Evolutionary conservation across 1,140 invertebrate species (phyloP).

Genomic region (Trichonephila inaurata): DNA sequence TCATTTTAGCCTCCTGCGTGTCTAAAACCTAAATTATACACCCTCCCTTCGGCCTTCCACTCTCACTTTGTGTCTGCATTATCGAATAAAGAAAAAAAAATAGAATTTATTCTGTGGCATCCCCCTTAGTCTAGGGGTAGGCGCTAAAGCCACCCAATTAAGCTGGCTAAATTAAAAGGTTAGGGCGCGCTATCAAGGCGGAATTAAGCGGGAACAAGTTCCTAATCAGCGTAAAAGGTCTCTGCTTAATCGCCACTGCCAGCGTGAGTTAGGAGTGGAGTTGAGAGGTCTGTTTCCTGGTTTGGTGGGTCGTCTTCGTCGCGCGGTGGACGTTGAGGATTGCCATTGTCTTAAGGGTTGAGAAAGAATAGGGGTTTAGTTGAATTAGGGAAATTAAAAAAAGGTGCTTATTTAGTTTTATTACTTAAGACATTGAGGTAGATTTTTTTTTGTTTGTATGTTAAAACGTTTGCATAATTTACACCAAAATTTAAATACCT

Average conservation of each 20-base stretch:
- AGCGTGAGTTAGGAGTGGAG: slow-evolving; percentile 70
- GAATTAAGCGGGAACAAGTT: slow-evolving; percentile 73
- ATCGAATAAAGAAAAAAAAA: slow-evolving; percentile 24
- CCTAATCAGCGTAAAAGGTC: slow-evolving; percentile 76
- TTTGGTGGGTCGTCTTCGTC: slow-evolving; percentile 39
- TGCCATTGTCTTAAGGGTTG: slow-evolving; percentile 9
- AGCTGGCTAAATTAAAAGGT: slow-evolving; percentile 74
- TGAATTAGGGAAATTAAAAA: slow-evolving; percentile 41
- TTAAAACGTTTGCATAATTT: too few species aligned
- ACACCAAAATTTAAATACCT: too few species aligned
- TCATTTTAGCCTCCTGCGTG: slow-evolving; percentile 48
- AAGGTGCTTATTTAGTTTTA: neutral
- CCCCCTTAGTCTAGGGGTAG: neutral
- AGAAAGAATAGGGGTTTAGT: neutral
- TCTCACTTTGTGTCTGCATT: slow-evolving; percentile 42
- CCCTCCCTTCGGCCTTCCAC: neutral
- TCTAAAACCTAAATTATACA: slow-evolving; percentile 69
- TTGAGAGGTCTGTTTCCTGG: slow-evolving; percentile 56
- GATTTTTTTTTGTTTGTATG: neutral
- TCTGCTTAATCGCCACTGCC: slow-evolving; percentile 72
- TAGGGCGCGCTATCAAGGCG: slow-evolving; percentile 70
- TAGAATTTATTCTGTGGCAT: neutral
- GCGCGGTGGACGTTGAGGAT: neutral
- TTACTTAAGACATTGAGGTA: neutral
- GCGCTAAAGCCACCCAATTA: slow-evolving; percentile 71